Evolutionary conservation across 2,797 vertebrate species (phyloP).

Genomic region (Urosaurus nigricauda): DNA sequence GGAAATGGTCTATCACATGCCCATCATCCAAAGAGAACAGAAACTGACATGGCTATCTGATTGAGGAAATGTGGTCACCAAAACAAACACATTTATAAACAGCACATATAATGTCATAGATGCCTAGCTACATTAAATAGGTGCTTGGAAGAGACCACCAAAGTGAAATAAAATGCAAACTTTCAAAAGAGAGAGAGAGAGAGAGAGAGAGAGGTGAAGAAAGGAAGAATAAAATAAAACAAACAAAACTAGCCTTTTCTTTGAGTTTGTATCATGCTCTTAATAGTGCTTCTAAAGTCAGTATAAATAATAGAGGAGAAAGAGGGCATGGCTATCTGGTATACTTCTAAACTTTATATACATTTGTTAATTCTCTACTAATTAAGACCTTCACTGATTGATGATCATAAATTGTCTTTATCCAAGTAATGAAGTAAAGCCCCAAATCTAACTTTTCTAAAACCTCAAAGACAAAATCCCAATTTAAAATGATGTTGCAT

Average conservation of each 20-base stretch:
- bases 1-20: neutral
- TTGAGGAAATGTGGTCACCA: neutral
- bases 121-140: neutral
- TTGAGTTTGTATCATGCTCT: neutral
- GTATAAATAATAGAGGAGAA: too few species aligned
- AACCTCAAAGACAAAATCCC: too few species aligned
- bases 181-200: neutral
- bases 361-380: too few species aligned
- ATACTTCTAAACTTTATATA: too few species aligned
- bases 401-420: too few species aligned
- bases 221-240: neutral
- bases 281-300: too few species aligned
- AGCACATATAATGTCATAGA: neutral
- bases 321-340: too few species aligned
- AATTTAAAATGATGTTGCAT: too few species aligned
- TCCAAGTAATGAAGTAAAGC: too few species aligned
- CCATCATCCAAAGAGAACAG: neutral
- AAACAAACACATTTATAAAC: neutral
- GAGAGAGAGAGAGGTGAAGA: neutral
- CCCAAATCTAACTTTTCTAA: too few species aligned
- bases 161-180: neutral
- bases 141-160: neutral
- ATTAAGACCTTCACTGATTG: too few species aligned
- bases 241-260: neutral
- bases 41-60: neutral